phyloP scores from a whole-genome alignment of 2,113 vertebrate species.

The Prolemur simus region DNA sequence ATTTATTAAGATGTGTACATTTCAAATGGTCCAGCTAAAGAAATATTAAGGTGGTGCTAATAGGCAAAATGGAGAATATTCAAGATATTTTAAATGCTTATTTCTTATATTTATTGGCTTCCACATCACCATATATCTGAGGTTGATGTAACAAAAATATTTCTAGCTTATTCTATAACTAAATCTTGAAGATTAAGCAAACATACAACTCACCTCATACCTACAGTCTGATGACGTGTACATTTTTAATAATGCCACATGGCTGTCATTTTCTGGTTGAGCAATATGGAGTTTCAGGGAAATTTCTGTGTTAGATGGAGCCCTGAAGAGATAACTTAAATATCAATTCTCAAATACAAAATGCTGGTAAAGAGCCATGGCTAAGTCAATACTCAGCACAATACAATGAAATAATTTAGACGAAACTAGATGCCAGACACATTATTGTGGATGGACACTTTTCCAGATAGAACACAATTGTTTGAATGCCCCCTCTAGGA shows the following conservation, averaged over 20 bases:
- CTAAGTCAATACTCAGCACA: neutral
- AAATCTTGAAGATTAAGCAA: neutral
- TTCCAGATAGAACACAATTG: neutral
- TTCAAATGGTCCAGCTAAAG: neutral
- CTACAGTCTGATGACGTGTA: conserved; percentile 94
- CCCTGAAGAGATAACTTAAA: conserved; percentile 60
- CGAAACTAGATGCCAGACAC: neutral
- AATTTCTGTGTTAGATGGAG: conserved; percentile 90
- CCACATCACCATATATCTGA: neutral
- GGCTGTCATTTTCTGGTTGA: conserved; percentile 87
- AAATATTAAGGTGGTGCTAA: neutral
- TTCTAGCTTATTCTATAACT: neutral
- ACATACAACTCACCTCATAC: conserved; percentile 90
- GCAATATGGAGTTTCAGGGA: conserved; percentile 93
- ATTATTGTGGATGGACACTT: neutral
- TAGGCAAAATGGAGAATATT: neutral
- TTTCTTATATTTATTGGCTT: neutral
- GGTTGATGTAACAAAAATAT: neutral
- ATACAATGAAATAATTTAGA: neutral
- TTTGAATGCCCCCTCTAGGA: neutral
- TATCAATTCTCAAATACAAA: conserved; percentile 35
- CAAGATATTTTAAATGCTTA: neutral
- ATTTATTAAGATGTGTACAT: neutral
- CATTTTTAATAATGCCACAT: conserved; percentile 88
- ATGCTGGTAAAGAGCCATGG: neutral